These are phyloP conservation scores for Hypocryptadius cinnamomeus DNA, from an alignment of 2,113 vertebrate genomes.

Conservation along the genomic window DNA sequence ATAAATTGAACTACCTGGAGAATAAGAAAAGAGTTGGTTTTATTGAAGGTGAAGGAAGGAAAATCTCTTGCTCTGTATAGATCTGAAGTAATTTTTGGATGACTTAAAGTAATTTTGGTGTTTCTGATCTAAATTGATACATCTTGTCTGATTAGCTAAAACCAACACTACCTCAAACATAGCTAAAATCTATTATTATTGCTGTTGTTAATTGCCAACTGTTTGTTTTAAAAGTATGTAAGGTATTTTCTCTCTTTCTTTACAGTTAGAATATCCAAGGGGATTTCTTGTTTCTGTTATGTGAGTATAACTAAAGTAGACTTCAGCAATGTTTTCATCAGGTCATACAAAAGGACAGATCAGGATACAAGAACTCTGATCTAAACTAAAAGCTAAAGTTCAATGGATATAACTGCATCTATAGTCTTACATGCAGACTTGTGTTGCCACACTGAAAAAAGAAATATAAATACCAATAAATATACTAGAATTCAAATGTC, in stretches of 20 bases:
- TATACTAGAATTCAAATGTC: not conserved
- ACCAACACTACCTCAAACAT: not conserved
- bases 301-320: not conserved
- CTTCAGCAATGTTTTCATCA: not conserved
- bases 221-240: not conserved
- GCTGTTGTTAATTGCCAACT: not conserved
- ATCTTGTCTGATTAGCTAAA: not conserved
- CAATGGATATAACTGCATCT: not conserved
- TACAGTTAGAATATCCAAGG: not conserved
- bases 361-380: not conserved
- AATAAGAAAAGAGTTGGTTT: not conserved
- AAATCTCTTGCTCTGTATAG: not conserved
- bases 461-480: not conserved
- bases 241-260: not conserved
- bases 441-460: not conserved
- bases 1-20: not conserved
- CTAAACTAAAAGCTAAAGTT: not conserved
- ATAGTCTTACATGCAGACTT: not conserved
- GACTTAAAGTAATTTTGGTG: not conserved
- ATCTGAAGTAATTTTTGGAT: not conserved
- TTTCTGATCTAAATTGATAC: not conserved
- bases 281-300: not conserved
- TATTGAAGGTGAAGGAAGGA: not conserved
- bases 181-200: not conserved
- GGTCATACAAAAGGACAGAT: not conserved